Evolutionary conservation across 2,888 invertebrate species (phyloP), one percentile per base, ranked within the genome.

Genomic region (Catocala sponsa): DNA sequence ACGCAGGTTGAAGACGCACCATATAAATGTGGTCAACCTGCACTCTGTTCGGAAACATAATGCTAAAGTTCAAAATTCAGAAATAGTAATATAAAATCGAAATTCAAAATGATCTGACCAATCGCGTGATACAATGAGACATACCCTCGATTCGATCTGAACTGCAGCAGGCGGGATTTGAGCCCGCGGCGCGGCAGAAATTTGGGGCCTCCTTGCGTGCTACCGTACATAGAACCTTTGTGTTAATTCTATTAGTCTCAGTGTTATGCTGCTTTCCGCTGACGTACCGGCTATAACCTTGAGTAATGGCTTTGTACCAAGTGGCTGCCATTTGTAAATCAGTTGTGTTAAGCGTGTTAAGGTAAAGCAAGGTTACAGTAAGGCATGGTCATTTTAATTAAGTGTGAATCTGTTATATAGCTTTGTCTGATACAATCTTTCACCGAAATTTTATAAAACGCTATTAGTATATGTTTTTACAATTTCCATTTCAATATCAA

Each of bases 121-220:
- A 87, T 82, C 88, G 81, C 85, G 6, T 69, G 67, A 75, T 74
- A 65, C 58, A 67, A 69, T 67, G 83, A 88, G 92, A 96, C 97
- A 95, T 97, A 98, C 98, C 98, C 98, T 95, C 96, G 95, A 95
- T 97, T 97, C 88, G 97, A 97, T 95, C 96, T 97, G 96, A 98
- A 98, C 96, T 98, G 98, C 92, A 98, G 96, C 87, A 98, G 96
- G 87, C 98, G 97, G 87, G 98, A 98, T 95, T 98, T 98, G 95
- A 98, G 97, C 90, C 97, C 97, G 92, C 98, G 97, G 90, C 97
- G 96, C 93, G 97, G 97, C 96, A 97, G 96, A 95, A 97, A 97
- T 96, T 97, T 97, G 95, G 97, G 97, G 95, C 97, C 97, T 95
- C 97, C 97, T 95, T 96, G 96, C 88, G 88, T 88, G 89, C 92